Evolutionary conservation across 2,113 vertebrate species (phyloP), one percentile per base, ranked within the genome.

Genomic region (Nestor notabilis): DNA sequence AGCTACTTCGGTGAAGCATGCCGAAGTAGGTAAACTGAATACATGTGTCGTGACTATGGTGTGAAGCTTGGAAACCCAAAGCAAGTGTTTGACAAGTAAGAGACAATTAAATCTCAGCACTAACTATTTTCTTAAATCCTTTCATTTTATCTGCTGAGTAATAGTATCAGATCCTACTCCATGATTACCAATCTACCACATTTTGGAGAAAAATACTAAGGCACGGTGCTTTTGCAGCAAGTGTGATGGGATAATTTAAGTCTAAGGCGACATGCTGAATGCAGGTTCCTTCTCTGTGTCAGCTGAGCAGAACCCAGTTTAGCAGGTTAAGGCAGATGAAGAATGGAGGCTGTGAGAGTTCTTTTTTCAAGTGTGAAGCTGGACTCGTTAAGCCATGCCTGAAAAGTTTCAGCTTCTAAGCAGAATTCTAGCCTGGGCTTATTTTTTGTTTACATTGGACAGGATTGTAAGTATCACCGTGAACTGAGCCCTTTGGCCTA

Each of bases 391-490:
- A 24, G 72, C 69, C 49, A 47, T 20, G 46, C 13, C 71, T 89
- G 75, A 79, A 78, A 94, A 93, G n/a, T 37, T 52, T 24, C 65
- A 35, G 21, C 92, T 97, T 95, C 96, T 96, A 96, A 76, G 64
- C 87, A 95, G 81, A 95, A 85, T 81, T 96, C 93, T 63, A 96
- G 49, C 19, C 50, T 83, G 64, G 69, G 68, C 87, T 95, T 94
- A 91, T 64, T 71, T 66, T 83, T 96, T 97, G 85, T 87, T 93
- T 95, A 93, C 79, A 72, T 53, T 93, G 80, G 80, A 87, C 13
- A 21, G 87, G 87, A 58, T 13, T 87, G 63, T 85, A 56, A 47
- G 47, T 80, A 66, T 84, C 46, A 63, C 27, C 70, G 61, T 55
- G 89, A 97, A 24, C 20, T 27, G 64, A 97, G 55, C 66, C 60